Percentiles rank a stretch among this genome's conserved stretches.
phyloP scores from a whole-genome alignment of 2,797 vertebrate species.

The Gymnoscopelus microlampas region DNA sequence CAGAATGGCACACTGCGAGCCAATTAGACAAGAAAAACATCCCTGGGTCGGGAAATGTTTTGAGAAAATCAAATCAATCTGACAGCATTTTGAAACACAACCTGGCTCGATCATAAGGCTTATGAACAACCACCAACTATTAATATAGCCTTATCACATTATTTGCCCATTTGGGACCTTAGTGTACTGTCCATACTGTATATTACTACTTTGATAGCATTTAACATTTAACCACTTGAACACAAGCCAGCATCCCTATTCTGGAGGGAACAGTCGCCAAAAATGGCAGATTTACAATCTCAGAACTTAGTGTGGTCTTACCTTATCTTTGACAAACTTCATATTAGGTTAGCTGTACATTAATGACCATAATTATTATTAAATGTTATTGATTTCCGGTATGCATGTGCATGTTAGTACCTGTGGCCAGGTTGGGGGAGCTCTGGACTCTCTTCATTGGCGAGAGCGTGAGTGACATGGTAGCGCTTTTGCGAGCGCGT shows the following conservation, averaged over 20 bases:
- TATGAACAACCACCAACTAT: not conserved
- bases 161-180: not conserved
- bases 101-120: not conserved
- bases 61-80: conserved; percentile 33
- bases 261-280: too few species aligned
- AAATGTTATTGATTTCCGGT: not conserved
- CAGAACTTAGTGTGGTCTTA: too few species aligned
- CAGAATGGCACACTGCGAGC: conserved; percentile 7
- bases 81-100: conserved; percentile 35
- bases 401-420: conserved; percentile 74
- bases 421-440: conserved; percentile 93
- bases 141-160: not conserved
- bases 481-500: conserved; percentile 89
- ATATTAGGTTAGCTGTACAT: not conserved
- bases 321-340: too few species aligned
- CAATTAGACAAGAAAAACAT: conserved; percentile 15
- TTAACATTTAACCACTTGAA: too few species aligned
- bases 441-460: conserved; percentile 99
- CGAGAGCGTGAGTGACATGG: conserved; percentile 93
- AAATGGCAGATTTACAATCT: too few species aligned
- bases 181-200: too few species aligned
- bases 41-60: conserved; percentile 28
- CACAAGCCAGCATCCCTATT: too few species aligned
- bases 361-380: not conserved
- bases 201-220: too few species aligned